Conservation (phyloP, 2,113 vertebrate genomes). For the Chauna torquata region DNA sequence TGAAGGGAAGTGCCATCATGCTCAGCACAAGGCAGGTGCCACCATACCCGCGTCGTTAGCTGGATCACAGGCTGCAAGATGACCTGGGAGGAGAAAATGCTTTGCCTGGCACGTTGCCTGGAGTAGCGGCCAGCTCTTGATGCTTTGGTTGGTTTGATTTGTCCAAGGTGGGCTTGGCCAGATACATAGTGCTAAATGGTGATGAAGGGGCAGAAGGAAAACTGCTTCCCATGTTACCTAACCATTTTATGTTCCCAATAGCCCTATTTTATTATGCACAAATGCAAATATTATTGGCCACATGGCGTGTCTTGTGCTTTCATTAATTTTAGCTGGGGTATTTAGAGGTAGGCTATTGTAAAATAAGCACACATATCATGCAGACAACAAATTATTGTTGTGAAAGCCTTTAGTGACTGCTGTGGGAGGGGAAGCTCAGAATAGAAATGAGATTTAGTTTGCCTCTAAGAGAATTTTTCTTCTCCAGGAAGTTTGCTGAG, state of each 20-base stretch:
- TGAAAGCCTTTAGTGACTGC: not conserved
- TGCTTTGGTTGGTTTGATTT: not conserved
- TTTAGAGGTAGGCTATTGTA: not conserved
- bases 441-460: not conserved
- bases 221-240: not conserved
- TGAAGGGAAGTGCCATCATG: rapidly evolving
- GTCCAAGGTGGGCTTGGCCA: not conserved
- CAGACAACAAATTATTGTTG: not conserved
- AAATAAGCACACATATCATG: not conserved
- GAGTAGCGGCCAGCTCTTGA: rapidly evolving
- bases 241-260: not conserved
- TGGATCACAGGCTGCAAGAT: not conserved
- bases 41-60: not conserved
- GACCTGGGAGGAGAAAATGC: not conserved
- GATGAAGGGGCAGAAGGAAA: not conserved
- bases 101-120: not conserved
- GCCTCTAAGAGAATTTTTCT: not conserved
- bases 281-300: not conserved
- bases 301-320: not conserved
- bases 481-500: not conserved
- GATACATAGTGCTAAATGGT: not conserved
- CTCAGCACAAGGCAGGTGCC: not conserved
- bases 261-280: not conserved
- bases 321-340: not conserved
- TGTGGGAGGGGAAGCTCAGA: not conserved